Evolutionary conservation across 2,888 invertebrate genomes (phyloP).

Genomic region (Heliconius hortense): DNA sequence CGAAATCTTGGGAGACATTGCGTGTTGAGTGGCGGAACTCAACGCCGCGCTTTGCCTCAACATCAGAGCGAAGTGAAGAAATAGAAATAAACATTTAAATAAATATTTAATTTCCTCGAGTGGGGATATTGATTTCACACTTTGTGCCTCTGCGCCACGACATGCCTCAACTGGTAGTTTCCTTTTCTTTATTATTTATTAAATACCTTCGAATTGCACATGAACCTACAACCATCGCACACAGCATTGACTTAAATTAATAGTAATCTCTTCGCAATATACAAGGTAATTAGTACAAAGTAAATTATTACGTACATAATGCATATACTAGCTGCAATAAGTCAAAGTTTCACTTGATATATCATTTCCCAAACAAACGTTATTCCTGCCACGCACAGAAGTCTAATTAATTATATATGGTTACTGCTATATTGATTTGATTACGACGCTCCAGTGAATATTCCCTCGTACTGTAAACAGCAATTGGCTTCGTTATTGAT

Average conservation of each 20-base stretch:
- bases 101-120: too few species aligned
- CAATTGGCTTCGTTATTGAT: background rate
- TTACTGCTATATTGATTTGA: constrained; percentile 18
- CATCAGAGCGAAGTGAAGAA: too few species aligned
- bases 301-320: too few species aligned
- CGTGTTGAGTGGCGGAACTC: too few species aligned
- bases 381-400: constrained; percentile 8
- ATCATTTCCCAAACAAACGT: constrained; percentile 16
- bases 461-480: background rate
- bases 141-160: too few species aligned
- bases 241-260: background rate
- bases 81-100: too few species aligned
- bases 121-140: too few species aligned
- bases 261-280: background rate
- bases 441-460: constrained; percentile 11
- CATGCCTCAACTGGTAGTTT: too few species aligned
- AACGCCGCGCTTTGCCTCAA: too few species aligned
- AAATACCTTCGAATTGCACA: background rate
- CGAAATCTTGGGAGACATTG: too few species aligned
- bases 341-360: constrained; percentile 9
- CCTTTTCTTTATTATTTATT: background rate
- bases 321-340: background rate
- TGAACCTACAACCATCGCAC: background rate
- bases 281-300: too few species aligned
- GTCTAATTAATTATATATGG: constrained; percentile 26